Percentiles rank a stretch among this genome's conserved stretches.
Conservation (phyloP, 64 coral and sea anemone species). For the Dendronephthya gigantea region DNA sequence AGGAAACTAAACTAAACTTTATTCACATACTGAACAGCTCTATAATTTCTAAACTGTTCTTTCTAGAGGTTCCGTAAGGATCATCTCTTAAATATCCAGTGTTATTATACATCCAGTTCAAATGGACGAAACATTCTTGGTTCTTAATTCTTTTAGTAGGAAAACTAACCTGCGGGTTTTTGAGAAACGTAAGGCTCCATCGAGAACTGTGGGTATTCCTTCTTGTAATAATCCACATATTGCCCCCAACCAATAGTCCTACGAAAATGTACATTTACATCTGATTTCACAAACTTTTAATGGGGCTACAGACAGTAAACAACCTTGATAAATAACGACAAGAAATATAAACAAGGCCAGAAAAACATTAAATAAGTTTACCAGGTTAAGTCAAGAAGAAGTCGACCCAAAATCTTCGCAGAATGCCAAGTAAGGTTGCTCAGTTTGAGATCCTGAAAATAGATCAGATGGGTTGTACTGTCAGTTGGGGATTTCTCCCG, state of each 20-base stretch:
- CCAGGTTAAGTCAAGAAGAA: not conserved
- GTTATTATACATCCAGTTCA: no score
- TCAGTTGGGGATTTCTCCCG: not conserved
- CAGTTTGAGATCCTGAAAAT: constrained; percentile 7
- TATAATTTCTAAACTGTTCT: no score
- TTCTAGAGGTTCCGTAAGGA: no score
- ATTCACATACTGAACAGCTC: not conserved
- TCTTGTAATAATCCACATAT: not conserved
- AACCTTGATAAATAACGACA: no score
- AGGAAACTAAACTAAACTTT: no score
- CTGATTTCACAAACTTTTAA: no score
- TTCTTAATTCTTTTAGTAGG: no score
- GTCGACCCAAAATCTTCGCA: not conserved
- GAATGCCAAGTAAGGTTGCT: not conserved
- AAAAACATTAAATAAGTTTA: no score
- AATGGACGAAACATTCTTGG: no score
- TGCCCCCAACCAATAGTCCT: not conserved
- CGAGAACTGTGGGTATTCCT: not conserved
- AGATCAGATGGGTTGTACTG: not conserved
- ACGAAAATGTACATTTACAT: not conserved
- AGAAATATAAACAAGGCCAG: no score
- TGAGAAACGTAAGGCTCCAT: not conserved
- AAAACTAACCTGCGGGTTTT: not conserved
- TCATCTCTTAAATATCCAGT: no score
- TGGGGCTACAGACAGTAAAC: no score